A percentile compares a stretch with the other conserved stretches of the same genome.
Evolutionary conservation across 2,888 invertebrate species (phyloP).

Genomic region (Ernsta delagoae): DNA sequence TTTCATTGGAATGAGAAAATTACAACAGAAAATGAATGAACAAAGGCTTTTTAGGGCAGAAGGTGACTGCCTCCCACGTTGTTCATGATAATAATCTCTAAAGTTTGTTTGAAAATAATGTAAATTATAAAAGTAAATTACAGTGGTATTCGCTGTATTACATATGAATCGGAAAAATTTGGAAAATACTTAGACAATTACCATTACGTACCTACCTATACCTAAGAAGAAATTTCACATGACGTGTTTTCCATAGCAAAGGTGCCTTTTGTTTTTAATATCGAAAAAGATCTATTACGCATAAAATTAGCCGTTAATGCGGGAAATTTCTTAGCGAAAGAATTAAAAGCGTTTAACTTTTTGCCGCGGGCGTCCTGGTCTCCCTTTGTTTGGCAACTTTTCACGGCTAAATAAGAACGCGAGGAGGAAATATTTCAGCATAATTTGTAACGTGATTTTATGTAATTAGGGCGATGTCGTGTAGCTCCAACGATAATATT

Average conservation of each 20-base stretch:
- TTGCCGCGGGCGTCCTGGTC: slow-evolving; percentile 59
- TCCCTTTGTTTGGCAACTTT: slow-evolving; percentile 70
- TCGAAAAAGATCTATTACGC: slow-evolving; percentile 61
- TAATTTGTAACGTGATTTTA: slow-evolving; percentile 76
- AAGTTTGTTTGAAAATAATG: not conserved
- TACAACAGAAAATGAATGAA: not conserved
- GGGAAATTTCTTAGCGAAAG: slow-evolving; percentile 64
- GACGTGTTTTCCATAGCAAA: slow-evolving; percentile 14
- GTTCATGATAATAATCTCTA: not conserved
- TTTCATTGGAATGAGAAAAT: not conserved
- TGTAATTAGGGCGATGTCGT: slow-evolving; percentile 74
- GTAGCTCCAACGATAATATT: slow-evolving; percentile 70
- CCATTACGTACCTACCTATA: no score
- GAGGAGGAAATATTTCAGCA: slow-evolving; percentile 66
- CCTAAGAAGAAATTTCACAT: not conserved
- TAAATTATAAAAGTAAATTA: not conserved
- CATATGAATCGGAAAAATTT: not conserved
- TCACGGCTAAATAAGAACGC: slow-evolving; percentile 64
- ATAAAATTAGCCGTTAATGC: slow-evolving; percentile 67
- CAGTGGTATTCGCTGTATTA: not conserved
- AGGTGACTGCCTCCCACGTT: not conserved
- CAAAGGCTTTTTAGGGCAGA: not conserved
- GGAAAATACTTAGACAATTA: no score
- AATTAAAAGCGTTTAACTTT: slow-evolving; percentile 69
- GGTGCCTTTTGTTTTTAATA: slow-evolving; percentile 44